Conservation (phyloP, 2,797 vertebrate genomes). For the Falco novaeseelandiae region DNA sequence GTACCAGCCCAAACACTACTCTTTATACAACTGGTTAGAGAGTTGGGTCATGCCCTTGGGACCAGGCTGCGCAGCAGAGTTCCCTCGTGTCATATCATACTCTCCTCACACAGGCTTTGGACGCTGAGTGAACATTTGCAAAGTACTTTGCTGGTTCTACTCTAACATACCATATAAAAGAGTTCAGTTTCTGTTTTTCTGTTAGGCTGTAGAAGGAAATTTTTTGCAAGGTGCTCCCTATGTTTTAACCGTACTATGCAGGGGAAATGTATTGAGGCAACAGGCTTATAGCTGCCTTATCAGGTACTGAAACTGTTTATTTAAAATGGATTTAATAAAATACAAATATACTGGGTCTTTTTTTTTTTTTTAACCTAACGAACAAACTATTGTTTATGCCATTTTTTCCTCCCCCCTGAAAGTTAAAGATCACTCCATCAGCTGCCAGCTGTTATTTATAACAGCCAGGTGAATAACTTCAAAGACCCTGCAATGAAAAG, state of each 20-base stretch:
- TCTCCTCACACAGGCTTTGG: not conserved
- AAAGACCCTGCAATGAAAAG: conserved; percentile 29
- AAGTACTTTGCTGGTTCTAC: not conserved
- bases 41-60: not conserved
- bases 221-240: not conserved
- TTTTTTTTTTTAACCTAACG: not conserved
- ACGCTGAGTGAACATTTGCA: not conserved
- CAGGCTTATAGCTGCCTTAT: not conserved
- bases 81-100: accelerated
- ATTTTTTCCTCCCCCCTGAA: not conserved
- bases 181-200: not conserved
- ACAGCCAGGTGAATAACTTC: conserved; percentile 21
- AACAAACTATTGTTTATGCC: not conserved
- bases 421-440: not conserved
- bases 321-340: not conserved
- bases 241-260: not conserved
- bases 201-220: not conserved
- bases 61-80: not conserved
- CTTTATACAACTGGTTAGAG: not conserved
- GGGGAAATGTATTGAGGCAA: not conserved
- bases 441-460: conserved; percentile 36
- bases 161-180: not conserved
- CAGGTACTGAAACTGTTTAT: not conserved
- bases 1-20: not conserved
- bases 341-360: not conserved